Conservation (phyloP, 2,797 vertebrate species). For the Poeciliopsis paucimaculata region DNA sequence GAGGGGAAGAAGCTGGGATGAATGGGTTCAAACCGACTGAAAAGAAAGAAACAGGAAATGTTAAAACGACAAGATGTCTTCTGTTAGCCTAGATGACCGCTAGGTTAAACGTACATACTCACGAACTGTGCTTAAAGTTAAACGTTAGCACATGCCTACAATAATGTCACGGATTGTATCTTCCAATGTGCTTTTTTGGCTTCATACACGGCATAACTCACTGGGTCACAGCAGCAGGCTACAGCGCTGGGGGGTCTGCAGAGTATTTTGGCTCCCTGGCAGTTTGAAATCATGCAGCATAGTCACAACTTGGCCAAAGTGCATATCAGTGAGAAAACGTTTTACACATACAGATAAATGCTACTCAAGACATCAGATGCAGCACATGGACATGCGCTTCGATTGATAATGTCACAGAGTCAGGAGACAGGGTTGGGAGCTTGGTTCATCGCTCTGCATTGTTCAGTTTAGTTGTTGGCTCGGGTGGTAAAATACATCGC, state of each 20-base stretch:
- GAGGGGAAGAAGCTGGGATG: background rate
- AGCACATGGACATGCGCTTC: constrained; percentile 29
- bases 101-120: constrained; percentile 20
- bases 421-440: constrained; percentile 17
- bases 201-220: constrained; percentile 35
- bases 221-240: constrained; percentile 28
- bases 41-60: background rate
- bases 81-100: background rate
- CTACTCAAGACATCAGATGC: constrained; percentile 32
- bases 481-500: background rate
- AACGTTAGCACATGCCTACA: constrained; percentile 35
- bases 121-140: constrained; percentile 16
- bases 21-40: background rate
- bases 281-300: constrained; percentile 58
- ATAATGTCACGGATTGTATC: constrained; percentile 4
- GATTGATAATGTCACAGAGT: constrained; percentile 7
- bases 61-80: background rate
- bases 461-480: constrained; percentile 18
- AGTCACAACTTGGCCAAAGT: constrained; percentile 66
- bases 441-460: constrained; percentile 28
- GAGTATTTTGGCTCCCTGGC: constrained; percentile 33
- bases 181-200: constrained; percentile 45
- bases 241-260: constrained; percentile 17
- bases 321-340: constrained; percentile 62
- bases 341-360: constrained; percentile 46